Percentiles rank a stretch among this genome's conserved stretches.
Evolutionary conservation across 2,888 invertebrate genomes (phyloP).

Genomic region (Chalcosyrphus nemorum): DNA sequence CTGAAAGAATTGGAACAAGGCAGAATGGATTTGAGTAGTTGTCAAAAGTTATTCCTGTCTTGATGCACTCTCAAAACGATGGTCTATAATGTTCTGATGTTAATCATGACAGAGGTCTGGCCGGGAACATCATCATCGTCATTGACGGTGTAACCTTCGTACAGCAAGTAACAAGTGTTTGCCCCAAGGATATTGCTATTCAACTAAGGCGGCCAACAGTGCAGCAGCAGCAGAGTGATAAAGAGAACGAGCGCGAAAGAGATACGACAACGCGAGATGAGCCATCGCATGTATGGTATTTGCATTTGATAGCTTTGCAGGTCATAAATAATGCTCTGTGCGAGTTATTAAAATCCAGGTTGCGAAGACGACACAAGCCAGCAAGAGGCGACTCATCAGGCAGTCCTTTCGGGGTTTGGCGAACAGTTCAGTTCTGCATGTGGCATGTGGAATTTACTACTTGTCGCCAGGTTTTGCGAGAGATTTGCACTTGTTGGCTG

Average conservation of each 20-base stretch:
- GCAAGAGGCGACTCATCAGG: conserved; percentile 31
- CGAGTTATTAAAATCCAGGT: conserved; percentile 58
- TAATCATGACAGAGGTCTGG: conserved; percentile 52
- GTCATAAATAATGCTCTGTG: conserved; percentile 68
- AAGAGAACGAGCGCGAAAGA: conserved; percentile 3
- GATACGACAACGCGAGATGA: conserved; percentile 30
- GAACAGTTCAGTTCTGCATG: conserved; percentile 20
- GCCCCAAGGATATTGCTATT: conserved; percentile 56
- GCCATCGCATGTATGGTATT: conserved; percentile 56
- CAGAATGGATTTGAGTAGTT: conserved; percentile 6
- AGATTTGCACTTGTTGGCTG: conserved; percentile 30
- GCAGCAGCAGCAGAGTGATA: not conserved
- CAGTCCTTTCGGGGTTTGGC: conserved; percentile 21
- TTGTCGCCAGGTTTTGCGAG: not conserved
- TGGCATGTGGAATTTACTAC: conserved; percentile 37
- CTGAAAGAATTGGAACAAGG: conserved; percentile 30
- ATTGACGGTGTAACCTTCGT: conserved; percentile 29
- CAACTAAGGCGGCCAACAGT: not conserved
- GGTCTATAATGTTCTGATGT: conserved; percentile 27
- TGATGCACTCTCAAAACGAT: conserved; percentile 7
- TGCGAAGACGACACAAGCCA: conserved; percentile 5
- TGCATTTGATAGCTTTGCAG: conserved; percentile 71
- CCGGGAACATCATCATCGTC: conserved; percentile 46
- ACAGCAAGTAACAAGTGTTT: conserved; percentile 59
- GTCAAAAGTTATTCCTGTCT: conserved; percentile 23